Conservation (phyloP, 2,888 invertebrate genomes). For the Tipula unca region DNA sequence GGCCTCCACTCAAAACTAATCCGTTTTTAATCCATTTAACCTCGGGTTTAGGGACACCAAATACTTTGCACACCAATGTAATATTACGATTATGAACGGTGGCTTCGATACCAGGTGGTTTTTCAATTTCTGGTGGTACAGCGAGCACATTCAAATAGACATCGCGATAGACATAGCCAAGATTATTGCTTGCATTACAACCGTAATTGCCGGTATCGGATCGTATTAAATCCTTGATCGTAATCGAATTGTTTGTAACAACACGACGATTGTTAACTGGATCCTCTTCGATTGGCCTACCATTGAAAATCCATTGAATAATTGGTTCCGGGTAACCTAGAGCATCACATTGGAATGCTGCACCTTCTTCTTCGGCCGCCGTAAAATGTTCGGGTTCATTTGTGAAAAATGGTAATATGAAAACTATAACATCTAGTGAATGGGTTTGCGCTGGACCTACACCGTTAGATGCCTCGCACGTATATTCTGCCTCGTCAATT, state of each 20-base stretch:
- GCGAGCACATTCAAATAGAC: slow-evolving; percentile 87
- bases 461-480: slow-evolving; percentile 89
- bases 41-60: slow-evolving; percentile 91
- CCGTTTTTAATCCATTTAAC: slow-evolving; percentile 84
- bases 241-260: slow-evolving; percentile 63
- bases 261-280: slow-evolving; percentile 62
- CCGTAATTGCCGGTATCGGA: slow-evolving; percentile 95
- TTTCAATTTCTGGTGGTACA: slow-evolving; percentile 80
- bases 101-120: slow-evolving; percentile 68
- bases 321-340: slow-evolving; percentile 84
- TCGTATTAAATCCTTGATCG: slow-evolving; percentile 69
- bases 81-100: slow-evolving; percentile 78
- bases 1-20: slow-evolving; percentile 81
- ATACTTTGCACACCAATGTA: slow-evolving; percentile 80
- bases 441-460: slow-evolving; percentile 77
- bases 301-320: slow-evolving; percentile 95
- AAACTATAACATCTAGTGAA: slow-evolving; percentile 58
- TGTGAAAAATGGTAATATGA: slow-evolving; percentile 84
- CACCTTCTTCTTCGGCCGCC: slow-evolving; percentile 84
- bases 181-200: slow-evolving; percentile 97
- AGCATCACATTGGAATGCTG: slow-evolving; percentile 80
- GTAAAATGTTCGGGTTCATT: slow-evolving; percentile 79
- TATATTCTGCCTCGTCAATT: slow-evolving; percentile 85
- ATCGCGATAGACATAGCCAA: slow-evolving; percentile 96
- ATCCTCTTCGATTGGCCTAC: slow-evolving; percentile 69